Percentiles rank a stretch among this genome's conserved stretches.
Evolutionary conservation across 1,140 invertebrate species (phyloP).

Genomic region (Euwallacea similis): DNA sequence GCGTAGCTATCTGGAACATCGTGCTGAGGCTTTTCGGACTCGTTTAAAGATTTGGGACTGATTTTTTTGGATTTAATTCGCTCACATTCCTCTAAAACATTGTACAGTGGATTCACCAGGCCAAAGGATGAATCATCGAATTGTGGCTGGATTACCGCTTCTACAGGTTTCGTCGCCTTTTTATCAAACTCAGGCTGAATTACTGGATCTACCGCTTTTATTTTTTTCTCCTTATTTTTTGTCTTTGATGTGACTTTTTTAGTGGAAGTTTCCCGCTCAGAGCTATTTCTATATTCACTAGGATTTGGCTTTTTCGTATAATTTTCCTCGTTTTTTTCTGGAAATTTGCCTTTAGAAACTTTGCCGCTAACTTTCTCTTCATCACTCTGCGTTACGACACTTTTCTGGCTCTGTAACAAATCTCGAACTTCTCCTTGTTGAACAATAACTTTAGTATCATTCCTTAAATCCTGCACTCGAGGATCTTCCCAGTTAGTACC

Average conservation of each 20-base stretch:
- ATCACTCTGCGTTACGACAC: not conserved
- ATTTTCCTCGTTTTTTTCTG: not conserved
- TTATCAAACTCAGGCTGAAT: too few relatives aligned
- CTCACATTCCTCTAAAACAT: constrained; percentile 21
- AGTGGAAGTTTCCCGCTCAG: not conserved
- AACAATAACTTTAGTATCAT: constrained; percentile 27
- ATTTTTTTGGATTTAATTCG: constrained; percentile 15
- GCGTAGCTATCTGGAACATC: not conserved
- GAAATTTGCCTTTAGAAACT: not conserved
- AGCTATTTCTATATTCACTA: not conserved
- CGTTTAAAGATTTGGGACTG: not conserved
- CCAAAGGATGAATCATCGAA: constrained; percentile 9
- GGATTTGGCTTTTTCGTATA: not conserved
- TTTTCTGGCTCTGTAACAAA: constrained; percentile 12
- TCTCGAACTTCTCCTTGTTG: constrained; percentile 25
- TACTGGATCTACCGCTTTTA: too few relatives aligned
- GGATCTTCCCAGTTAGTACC: constrained; percentile 27
- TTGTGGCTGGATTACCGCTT: not conserved
- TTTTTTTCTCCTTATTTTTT: constrained; percentile 3
- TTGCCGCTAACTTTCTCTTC: not conserved
- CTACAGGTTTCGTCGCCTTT: not conserved
- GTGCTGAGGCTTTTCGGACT: not conserved
- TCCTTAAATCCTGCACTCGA: constrained; percentile 24
- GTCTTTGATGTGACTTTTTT: not conserved
- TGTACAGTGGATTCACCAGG: constrained; percentile 15